Base-by-base conservation (phyloP, 2,113 vertebrate species). In the Odocoileus hemionus region DNA sequence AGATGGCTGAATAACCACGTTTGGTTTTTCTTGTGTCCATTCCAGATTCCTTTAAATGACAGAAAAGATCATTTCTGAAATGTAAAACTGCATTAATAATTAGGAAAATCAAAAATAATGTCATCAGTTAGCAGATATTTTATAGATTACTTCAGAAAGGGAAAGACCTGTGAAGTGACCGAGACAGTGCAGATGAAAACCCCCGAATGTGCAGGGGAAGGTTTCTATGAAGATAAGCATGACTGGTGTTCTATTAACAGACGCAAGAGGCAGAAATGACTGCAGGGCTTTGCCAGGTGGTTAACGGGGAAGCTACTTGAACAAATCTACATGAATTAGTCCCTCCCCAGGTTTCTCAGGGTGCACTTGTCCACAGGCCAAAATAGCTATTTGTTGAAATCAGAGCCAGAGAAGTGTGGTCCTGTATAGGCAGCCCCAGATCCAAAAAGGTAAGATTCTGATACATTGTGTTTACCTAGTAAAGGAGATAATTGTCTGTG, bases 201-300 rank as follows among this genome's bases (percentile, higher is more conserved):
- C 33, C n/a, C 28, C n/a, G 19, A 4, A 6, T 9, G 13, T 0
- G 1, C 30, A 95, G 92, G 30, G 26, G 55, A 21, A 16, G 92
- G 1, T 0, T 7, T 7, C 85, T 3, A 0, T 6, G 17, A 25
- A 74, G 9, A 15, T 2, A 6, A 2, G 16, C 28, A 13, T 6
- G 14, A 30, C 0, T 10, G 15, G 36, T 28, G 1, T 13, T 13
- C 33, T 4, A 9, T 17, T 33, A n/a, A 7, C 15, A 50, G 64
- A 26, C 2, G 2, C 12, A 4, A 19, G 11, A 33, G 16, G 52
- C 26, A 11, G 58, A 45, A 50, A 88, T 1, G 15, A 30, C 19
- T 43, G 2, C 25, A 1, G 28, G 6, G 23, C 7, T 15, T 47
- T 9, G 2, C 14, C 52, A 14, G 0, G 15, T 39, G 19, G 12